phyloP scores from a whole-genome alignment of 2,888 invertebrate genomes.

The Plebejus anna region DNA sequence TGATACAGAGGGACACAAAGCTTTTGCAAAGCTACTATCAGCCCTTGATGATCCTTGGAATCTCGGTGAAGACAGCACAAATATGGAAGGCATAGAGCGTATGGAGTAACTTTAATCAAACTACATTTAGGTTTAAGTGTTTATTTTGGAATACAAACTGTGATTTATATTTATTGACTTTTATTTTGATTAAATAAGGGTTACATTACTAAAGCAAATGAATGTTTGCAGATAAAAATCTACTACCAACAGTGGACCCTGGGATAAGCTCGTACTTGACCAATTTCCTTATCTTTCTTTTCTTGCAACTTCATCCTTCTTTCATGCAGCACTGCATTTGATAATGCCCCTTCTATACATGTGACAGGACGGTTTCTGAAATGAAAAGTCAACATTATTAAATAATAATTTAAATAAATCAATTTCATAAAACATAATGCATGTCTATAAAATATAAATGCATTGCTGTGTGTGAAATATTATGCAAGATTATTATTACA shows the following conservation, averaged over 20 bases:
- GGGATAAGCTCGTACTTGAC: constrained; percentile 54
- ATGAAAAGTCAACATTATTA: neutral
- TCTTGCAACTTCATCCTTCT: constrained; percentile 58
- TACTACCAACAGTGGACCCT: constrained; percentile 60
- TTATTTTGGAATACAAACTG: constrained; percentile 29
- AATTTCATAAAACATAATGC: too few relatives aligned
- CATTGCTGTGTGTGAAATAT: neutral
- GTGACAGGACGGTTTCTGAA: constrained; percentile 73
- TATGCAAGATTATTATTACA: constrained; percentile 2
- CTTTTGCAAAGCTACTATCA: constrained; percentile 58
- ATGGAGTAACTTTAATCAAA: constrained; percentile 51
- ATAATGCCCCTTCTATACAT: constrained; percentile 80
- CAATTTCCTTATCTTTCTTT: constrained; percentile 50
- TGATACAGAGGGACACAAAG: constrained; percentile 68
- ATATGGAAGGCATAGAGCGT: constrained; percentile 53
- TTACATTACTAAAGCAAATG: neutral
- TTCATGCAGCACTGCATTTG: constrained; percentile 78
- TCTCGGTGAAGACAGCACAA: constrained; percentile 56
- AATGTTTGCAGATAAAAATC: neutral
- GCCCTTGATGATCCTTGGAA: constrained; percentile 75
- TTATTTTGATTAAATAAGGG: neutral
- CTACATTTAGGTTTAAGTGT: constrained; percentile 23
- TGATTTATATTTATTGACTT: constrained; percentile 28
- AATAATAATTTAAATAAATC: too few relatives aligned
- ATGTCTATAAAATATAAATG: neutral